Percentiles rank a stretch among this genome's conserved stretches.
phyloP scores from a whole-genome alignment of 2,888 invertebrate species.

The Sarcophaga caerulescens region DNA sequence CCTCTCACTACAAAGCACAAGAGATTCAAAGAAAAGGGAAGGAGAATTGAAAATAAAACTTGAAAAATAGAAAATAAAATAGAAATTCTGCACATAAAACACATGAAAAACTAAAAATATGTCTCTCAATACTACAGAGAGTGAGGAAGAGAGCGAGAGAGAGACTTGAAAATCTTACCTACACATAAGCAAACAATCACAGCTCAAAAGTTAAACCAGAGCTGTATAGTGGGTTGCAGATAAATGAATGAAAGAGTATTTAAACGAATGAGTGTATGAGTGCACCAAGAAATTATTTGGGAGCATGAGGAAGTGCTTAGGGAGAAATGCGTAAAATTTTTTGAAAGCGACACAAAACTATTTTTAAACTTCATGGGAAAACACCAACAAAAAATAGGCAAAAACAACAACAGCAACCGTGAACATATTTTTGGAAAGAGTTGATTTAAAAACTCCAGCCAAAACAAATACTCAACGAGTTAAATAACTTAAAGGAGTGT shows the following conservation, averaged over 20 bases:
- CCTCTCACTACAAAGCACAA: background rate
- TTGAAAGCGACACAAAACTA: conserved; percentile 62
- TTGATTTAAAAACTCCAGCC: too few species aligned
- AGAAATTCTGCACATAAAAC: conserved; percentile 33
- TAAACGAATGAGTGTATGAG: conserved; percentile 5
- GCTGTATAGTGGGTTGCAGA: background rate
- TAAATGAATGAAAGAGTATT: background rate
- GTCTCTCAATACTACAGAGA: background rate
- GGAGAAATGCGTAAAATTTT: conserved; percentile 49
- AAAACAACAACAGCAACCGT: background rate
- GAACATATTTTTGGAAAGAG: too few species aligned
- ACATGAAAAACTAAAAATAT: conserved; percentile 1
- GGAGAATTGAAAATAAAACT: conserved; percentile 28
- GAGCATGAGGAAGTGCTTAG: background rate
- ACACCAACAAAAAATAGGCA: background rate
- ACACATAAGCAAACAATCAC: background rate
- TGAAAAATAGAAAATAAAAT: conserved; percentile 13
- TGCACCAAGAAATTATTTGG: conserved; percentile 6
- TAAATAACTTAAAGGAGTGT: too few species aligned
- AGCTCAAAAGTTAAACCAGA: conserved; percentile 43
- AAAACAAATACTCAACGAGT: too few species aligned
- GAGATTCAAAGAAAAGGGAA: conserved; percentile 28
- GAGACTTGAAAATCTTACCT: background rate
- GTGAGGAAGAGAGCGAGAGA: background rate
- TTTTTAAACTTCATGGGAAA: conserved; percentile 30